phyloP scores from a whole-genome alignment of 2,113 vertebrate species.

The Labeo catla region DNA sequence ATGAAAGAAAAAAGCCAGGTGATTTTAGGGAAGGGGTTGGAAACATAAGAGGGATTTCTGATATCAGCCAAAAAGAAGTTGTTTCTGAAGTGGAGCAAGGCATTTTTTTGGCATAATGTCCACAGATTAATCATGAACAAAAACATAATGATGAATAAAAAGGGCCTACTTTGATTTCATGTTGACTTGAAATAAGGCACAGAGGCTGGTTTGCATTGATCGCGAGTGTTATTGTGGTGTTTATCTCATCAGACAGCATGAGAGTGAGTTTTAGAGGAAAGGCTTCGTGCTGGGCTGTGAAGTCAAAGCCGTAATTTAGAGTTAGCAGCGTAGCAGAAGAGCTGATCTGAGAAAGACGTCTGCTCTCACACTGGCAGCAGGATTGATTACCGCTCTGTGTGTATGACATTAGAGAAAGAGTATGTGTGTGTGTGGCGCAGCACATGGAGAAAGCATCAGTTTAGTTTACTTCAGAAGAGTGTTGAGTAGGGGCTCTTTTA shows the following conservation, averaged over 20 bases:
- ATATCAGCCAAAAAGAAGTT: neutral
- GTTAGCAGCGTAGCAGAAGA: constrained; percentile 68
- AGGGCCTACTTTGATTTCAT: neutral
- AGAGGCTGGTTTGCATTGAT: constrained; percentile 19
- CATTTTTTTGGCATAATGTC: neutral
- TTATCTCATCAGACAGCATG: constrained; percentile 58
- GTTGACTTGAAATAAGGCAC: neutral
- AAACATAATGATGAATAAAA: neutral
- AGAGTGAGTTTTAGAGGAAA: constrained; percentile 24
- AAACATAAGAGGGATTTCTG: neutral
- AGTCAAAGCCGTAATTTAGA: constrained; percentile 71
- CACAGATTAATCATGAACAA: neutral
- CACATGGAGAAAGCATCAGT: constrained; percentile 57
- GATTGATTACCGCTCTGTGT: constrained; percentile 67
- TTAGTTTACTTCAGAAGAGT: constrained; percentile 56
- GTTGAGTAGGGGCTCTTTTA: constrained; percentile 37
- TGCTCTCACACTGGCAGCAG: constrained; percentile 64
- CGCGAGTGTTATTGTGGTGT: constrained; percentile 43
- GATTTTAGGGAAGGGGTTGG: neutral
- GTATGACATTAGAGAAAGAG: constrained; percentile 67
- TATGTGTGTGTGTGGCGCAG: constrained; percentile 33
- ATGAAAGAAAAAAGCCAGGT: neutral
- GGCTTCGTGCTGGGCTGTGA: constrained; percentile 67
- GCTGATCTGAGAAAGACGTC: constrained; percentile 57
- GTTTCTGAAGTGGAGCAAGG: neutral